Percentiles rank a stretch among this genome's conserved stretches.
Conservation (phyloP, 2,888 invertebrate species). For the Acleris cristana region DNA sequence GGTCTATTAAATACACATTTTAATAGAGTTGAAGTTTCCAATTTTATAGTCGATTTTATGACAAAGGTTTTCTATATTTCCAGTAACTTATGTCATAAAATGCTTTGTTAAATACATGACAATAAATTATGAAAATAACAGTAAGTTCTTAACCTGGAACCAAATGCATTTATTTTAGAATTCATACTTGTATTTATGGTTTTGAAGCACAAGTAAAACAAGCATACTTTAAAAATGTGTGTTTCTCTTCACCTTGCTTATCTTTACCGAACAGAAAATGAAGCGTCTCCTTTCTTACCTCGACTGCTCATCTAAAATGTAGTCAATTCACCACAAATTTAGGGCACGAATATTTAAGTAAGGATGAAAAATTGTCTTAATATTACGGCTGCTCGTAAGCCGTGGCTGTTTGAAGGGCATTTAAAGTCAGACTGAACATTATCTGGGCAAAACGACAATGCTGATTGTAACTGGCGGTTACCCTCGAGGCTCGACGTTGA, state of each 20-base stretch:
- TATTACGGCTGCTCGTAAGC: slow-evolving; percentile 16
- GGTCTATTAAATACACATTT: no score
- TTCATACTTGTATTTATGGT: no score
- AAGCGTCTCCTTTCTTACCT: slow-evolving; percentile 14
- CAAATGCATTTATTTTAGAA: no score
- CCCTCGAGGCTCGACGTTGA: neutral
- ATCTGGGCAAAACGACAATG: slow-evolving; percentile 15
- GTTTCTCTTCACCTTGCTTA: slow-evolving; percentile 3
- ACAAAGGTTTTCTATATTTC: no score
- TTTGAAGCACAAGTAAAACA: no score
- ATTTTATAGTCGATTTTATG: no score
- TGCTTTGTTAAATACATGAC: no score
- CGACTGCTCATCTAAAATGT: slow-evolving; percentile 10
- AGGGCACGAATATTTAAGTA: slow-evolving; percentile 24
- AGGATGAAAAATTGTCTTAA: slow-evolving; percentile 26
- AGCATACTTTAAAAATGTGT: neutral
- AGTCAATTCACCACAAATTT: slow-evolving; percentile 17
- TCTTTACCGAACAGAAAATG: slow-evolving; percentile 13
- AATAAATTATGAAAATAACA: no score
- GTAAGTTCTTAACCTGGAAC: no score
- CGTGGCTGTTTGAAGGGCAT: neutral
- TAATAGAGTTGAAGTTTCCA: no score
- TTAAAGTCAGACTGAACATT: slow-evolving; percentile 30
- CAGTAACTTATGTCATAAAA: no score
- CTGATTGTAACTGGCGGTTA: slow-evolving; percentile 14